Conservation (phyloP, 2,797 vertebrate genomes). For the Erethizon dorsatum region DNA sequence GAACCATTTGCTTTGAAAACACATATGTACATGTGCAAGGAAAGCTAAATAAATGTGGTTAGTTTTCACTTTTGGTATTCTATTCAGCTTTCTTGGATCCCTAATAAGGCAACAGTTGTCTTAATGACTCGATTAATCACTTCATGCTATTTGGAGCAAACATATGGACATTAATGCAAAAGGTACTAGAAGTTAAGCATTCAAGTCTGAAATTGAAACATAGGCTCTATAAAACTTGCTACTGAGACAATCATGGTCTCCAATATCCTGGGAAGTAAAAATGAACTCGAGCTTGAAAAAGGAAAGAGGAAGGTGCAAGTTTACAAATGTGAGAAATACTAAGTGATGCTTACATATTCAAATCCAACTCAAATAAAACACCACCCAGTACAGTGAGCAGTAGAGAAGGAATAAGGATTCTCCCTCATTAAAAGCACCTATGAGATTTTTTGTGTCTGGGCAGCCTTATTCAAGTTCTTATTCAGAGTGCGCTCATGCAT, state of each 20-base stretch:
- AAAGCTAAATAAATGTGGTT: conserved; percentile 67
- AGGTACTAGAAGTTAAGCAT: conserved; percentile 55
- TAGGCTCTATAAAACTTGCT: conserved; percentile 31
- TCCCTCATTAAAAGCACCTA: neutral
- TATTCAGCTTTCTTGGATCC: conserved; percentile 41
- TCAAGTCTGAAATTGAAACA: conserved; percentile 73
- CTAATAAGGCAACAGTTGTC: conserved; percentile 72
- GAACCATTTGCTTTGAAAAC: conserved; percentile 73
- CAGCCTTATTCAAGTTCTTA: neutral
- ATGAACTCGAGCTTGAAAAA: conserved; percentile 33
- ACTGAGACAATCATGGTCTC: neutral
- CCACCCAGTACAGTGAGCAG: neutral
- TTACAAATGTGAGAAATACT: conserved; percentile 23
- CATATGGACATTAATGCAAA: conserved; percentile 57
- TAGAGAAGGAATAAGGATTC: neutral
- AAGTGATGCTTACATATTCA: conserved; percentile 35
- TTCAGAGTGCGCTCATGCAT: neutral
- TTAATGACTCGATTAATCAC: conserved; percentile 78
- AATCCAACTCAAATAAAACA: neutral
- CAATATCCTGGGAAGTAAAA: conserved; percentile 59
- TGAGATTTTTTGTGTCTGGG: neutral
- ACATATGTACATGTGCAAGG: conserved; percentile 24
- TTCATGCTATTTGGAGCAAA: conserved; percentile 66
- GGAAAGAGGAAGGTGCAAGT: neutral
- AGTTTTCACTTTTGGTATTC: conserved; percentile 66